These are phyloP conservation scores for Incurvaria masculella DNA, from an alignment of 2,888 invertebrate species.

Conservation along the genomic window DNA sequence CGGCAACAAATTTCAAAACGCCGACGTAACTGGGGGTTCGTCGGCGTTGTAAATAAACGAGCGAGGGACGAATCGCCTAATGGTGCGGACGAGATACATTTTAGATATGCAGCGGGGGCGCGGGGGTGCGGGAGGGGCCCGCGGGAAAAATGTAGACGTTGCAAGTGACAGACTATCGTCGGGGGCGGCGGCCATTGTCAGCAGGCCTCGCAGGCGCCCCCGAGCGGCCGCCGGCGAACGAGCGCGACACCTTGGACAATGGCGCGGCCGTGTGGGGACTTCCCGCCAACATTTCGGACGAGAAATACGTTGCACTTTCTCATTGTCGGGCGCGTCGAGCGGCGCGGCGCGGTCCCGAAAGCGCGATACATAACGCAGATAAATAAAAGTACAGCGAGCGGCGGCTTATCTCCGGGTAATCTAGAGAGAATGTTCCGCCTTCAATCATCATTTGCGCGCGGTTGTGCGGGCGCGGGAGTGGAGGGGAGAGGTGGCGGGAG, in stretches of 20 bases:
- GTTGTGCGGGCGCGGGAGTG: neutral
- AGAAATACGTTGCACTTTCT: too few species aligned
- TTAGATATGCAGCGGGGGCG: slow-evolving; percentile 30
- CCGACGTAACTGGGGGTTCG: slow-evolving; percentile 17
- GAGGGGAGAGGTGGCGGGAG: neutral
- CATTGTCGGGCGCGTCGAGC: too few species aligned
- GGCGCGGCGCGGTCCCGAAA: too few species aligned
- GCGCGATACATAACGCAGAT: neutral
- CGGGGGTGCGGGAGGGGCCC: neutral
- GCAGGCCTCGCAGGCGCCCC: neutral
- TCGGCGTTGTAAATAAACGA: slow-evolving; percentile 12
- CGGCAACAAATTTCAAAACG: slow-evolving; percentile 36
- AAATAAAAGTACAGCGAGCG: neutral
- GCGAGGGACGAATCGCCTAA: slow-evolving; percentile 41
- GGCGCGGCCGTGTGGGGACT: too few species aligned
- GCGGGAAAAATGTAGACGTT: neutral
- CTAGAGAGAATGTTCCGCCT: neutral
- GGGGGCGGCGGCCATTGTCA: neutral
- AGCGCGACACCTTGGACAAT: neutral
- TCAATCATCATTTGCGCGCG: neutral
- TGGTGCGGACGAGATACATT: slow-evolving; percentile 46
- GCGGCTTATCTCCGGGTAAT: neutral
- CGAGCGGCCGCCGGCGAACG: neutral
- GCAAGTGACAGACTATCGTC: neutral
- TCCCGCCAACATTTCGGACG: too few species aligned